A percentile compares a stretch with the other conserved stretches of the same genome.
Conservation (phyloP, 1,140 invertebrate genomes). For the Copidosoma floridanum region DNA sequence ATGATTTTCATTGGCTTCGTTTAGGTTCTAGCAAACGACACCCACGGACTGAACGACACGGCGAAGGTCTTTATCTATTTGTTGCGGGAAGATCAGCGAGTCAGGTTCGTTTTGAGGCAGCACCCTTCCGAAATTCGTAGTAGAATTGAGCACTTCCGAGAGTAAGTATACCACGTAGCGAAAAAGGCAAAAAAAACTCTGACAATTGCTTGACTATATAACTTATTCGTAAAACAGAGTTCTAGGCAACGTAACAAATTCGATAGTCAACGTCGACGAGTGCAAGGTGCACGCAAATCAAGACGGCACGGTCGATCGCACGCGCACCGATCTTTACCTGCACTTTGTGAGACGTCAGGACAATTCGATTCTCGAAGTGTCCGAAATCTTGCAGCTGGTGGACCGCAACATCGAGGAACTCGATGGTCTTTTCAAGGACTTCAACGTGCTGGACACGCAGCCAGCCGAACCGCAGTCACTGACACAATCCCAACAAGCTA, state of each 20-base stretch:
- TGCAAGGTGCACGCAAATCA: conserved; percentile 89
- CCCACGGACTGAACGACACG: conserved; percentile 73
- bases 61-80: conserved; percentile 88
- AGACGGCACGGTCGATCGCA: conserved; percentile 89
- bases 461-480: conserved; percentile 71
- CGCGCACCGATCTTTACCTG: conserved; percentile 89
- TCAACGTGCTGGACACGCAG: conserved; percentile 86
- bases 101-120: conserved; percentile 86
- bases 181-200: neutral
- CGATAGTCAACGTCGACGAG: conserved; percentile 91
- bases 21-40: conserved; percentile 81
- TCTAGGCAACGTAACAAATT: conserved; percentile 80
- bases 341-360: conserved; percentile 88
- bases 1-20: conserved; percentile 3
- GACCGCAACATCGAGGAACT: conserved; percentile 89
- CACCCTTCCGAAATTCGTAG: conserved; percentile 82
- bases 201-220: neutral
- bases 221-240: conserved; percentile 55
- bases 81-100: conserved; percentile 87
- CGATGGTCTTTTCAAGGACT: conserved; percentile 87
- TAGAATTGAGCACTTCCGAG: conserved; percentile 74
- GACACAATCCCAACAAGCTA: conserved; percentile 54
- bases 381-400: conserved; percentile 78
- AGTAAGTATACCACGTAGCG: conserved; percentile 53
- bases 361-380: conserved; percentile 87